Base-by-base conservation (phyloP, 2,888 invertebrate species). In the Dryomyza anilis region DNA sequence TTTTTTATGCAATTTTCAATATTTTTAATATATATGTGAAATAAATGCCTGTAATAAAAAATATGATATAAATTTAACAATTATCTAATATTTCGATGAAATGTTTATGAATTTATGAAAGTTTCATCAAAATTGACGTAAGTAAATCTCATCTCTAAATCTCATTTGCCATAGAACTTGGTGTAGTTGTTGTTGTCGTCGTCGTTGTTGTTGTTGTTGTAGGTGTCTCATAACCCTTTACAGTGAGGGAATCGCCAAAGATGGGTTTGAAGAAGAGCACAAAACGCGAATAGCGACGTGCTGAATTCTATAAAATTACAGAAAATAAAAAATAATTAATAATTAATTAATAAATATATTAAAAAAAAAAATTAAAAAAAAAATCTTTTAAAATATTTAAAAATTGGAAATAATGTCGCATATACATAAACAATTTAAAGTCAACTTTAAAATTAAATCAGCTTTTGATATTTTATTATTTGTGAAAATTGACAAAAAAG, bases 211-310 rank as follows among this genome's bases (percentile, higher is more conserved):
- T 77, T 14, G 76, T 76, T 10, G 77, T 74, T 10, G 80, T 76
- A 10, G 81, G 80, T 57, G 78, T 70, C 71, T 89, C 87, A 59
- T 89, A 85, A 4, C 91, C 92, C 78, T 91, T 91, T 70, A 91
- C 89, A 70, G 90, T 89, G 78, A 93, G 88, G 12, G 86, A 85
- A n/a, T 89, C 88, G 16, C 90, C 87, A 80, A 93, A 88, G 66
- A 91, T 83, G 3, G 93, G 92, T 74, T 90, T 88, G 85, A 93
- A 91, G 46, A 91, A 86, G 63, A 92, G 87, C 71, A 92, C 81
- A 73, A 92, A 86, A 25, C 88, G 86, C 76, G 91, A 90, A 75
- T 91, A 89, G 64, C 93, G 87, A 70, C 90, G 87, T 30, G 92
- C 92, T 4, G 92, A 89, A 81, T 91, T 92, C 93, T 93, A 86